A percentile compares a stretch with the other conserved stretches of the same genome.
These are phyloP conservation scores for Liodrosophila aerea DNA, from an alignment of 2,888 invertebrate genomes.

Conservation along the genomic window DNA sequence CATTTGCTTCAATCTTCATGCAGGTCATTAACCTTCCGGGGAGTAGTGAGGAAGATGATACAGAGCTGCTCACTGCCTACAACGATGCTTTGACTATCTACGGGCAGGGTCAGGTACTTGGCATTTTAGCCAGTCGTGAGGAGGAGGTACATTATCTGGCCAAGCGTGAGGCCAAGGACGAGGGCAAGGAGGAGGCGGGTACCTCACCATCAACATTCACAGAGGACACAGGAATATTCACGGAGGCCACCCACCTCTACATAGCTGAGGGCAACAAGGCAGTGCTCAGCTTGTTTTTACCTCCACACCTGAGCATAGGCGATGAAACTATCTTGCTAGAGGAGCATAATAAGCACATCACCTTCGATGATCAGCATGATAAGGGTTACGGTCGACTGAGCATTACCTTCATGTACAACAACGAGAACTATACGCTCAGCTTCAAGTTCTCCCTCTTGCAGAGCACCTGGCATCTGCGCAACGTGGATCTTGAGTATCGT, in stretches of 20 bases:
- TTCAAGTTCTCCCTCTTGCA: constrained; percentile 84
- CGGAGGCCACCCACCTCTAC: constrained; percentile 83
- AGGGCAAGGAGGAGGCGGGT: constrained; percentile 72
- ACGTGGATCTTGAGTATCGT: constrained; percentile 84
- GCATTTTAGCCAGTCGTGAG: constrained; percentile 83
- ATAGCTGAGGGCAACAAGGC: constrained; percentile 84
- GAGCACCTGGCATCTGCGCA: constrained; percentile 84
- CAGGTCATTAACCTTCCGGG: constrained; percentile 84
- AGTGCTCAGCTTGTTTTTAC: constrained; percentile 84
- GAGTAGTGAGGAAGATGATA: constrained; percentile 85
- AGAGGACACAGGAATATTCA: too few relatives aligned
- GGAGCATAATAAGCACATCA: constrained; percentile 76
- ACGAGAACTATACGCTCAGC: constrained; percentile 83
- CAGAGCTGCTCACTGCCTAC: constrained; percentile 85
- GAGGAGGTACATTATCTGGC: constrained; percentile 79
- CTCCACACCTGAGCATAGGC: constrained; percentile 83
- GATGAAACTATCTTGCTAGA: constrained; percentile 61
- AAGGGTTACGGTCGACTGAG: constrained; percentile 77
- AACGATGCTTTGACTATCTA: constrained; percentile 85
- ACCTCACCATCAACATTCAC: constrained; percentile 72
- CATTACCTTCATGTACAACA: constrained; percentile 74
- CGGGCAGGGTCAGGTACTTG: constrained; percentile 84
- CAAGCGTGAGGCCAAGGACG: constrained; percentile 77
- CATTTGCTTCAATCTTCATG: too few relatives aligned
- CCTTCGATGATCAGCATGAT: constrained; percentile 76